Base-by-base conservation (phyloP, 2,113 vertebrate species). In the Podilymbus podiceps region DNA sequence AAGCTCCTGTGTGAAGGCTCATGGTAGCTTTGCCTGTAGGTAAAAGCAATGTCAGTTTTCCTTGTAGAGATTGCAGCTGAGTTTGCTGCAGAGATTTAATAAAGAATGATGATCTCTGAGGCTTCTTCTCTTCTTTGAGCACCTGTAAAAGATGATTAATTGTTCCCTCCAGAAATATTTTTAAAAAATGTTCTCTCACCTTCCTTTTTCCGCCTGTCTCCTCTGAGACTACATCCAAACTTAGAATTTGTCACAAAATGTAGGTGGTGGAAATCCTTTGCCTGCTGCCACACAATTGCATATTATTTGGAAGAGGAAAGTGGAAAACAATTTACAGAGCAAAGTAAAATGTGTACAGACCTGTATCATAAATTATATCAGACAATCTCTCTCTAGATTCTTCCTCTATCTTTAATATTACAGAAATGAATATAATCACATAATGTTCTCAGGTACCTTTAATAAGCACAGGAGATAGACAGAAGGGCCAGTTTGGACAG, bases 111-210 rank as follows among this genome's bases (percentile, higher is more conserved):
- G 83, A 60, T 75, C 64, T 87, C 33, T 63, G 55, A 84, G 64
- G 28, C n/a, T 85, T 27, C 64, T 85, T 64, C 44, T 64, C 24
- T 63, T 86, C 69, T 88, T 88, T 78, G 72, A 84, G 62, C 35
- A 92, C 42, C 22, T 86, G 72, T 83, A 71, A 92, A 93, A 92
- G 50, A 90, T 60, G 62, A 87, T 84, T 81, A 94, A 92, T 91
- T 9, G 5, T 78, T 71, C 52, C 33, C 12, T 8, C 15, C 12
- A 35, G 47, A 95, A 93, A 92, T 86, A 87, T 59, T 84, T 85
- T 13, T 2, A 1, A 38, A 44, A 91, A 80, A 72, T 55, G 12
- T 86, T 95, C 92, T 87, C 72, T 89, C 31, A 38, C 52, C 30
- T 90, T 95, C 23, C 6, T 73, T 88, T 93, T 90, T 35, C n/a